A percentile compares a stretch with the other conserved stretches of the same genome.
Conservation (phyloP, 1,140 invertebrate species). For the Pollicipes pollicipes region DNA sequence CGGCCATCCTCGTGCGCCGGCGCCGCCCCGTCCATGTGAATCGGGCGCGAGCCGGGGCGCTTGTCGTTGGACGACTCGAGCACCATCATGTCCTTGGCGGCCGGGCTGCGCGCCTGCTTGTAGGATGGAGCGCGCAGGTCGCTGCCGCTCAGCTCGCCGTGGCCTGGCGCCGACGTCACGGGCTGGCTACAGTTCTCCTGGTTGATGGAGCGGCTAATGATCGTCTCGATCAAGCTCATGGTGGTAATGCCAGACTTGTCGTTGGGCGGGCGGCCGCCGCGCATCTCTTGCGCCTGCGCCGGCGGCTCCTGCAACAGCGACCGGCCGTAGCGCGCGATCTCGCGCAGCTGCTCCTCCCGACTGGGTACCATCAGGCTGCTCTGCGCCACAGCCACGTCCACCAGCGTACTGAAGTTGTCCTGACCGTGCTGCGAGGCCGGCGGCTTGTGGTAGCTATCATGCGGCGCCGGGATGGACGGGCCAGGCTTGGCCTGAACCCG, state of each 20-base stretch:
- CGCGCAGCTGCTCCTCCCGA: neutral
- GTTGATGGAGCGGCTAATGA: neutral
- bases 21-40: neutral
- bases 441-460: neutral
- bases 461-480: neutral
- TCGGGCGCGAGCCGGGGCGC: no score
- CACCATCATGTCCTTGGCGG: neutral
- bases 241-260: neutral
- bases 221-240: conserved; percentile 3
- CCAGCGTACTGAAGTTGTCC: conserved; percentile 3
- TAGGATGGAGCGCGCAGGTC: neutral
- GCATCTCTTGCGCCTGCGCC: neutral
- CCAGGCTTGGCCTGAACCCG: neutral
- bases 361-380: neutral
- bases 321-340: neutral
- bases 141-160: no score
- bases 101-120: neutral
- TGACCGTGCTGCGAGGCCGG: neutral
- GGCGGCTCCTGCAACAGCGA: no score
- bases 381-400: conserved; percentile 4
- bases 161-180: neutral
- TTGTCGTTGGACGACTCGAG: neutral
- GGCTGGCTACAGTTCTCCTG: neutral
- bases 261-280: no score
- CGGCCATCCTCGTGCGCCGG: neutral